Base-by-base conservation (phyloP, 2,113 vertebrate genomes). In the Centropus bengalensis region DNA sequence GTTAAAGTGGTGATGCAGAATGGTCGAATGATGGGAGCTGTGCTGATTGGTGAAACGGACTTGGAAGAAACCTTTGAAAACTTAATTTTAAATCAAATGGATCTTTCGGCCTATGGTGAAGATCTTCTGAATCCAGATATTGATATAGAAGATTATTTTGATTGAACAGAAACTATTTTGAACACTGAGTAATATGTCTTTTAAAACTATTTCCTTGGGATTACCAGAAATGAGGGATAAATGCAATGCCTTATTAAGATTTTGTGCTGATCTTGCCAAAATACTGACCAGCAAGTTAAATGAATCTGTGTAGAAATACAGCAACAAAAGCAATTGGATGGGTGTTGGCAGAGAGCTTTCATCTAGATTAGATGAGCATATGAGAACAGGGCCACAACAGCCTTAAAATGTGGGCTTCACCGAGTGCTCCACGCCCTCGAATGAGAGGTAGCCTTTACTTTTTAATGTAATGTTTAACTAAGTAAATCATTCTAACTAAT, bases 51-150 rank as follows among this genome's bases (percentile, higher is more conserved):
- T 14, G 99, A 99, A 68, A 99, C 99, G 0, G 98, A 99, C 89
- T 96, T 99, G 87, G 99, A 99, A 90, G 99, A 99, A 98, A 99
- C 99, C 13, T 99, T 99, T 95, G 99, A 99, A 96, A 99, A 99
- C 92, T 95, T 99, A 33, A 99, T 99, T 92, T 98, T 99, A 91
- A 99, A 99, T 96, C 98, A 98, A 28, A 99, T 99, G 99, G 99
- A 99, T 91, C 98, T 99, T 91, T 99, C 99, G 5, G 93, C 96
- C 9, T 99, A 99, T 14, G 98, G 99, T 73, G 99, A 99, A 93
- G 97, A 99, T 38, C 98, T 99, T 23, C 98, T 99, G 51, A 98
- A 99, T 97, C 99, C 99, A 45, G 94, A 98, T 93, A 97, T 99
- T 51, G 99, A 99, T 54, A 99, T 99, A 84, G 99, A 99, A 96